Conservation (phyloP, 2,113 vertebrate species). For the Eonycteris spelaea region DNA sequence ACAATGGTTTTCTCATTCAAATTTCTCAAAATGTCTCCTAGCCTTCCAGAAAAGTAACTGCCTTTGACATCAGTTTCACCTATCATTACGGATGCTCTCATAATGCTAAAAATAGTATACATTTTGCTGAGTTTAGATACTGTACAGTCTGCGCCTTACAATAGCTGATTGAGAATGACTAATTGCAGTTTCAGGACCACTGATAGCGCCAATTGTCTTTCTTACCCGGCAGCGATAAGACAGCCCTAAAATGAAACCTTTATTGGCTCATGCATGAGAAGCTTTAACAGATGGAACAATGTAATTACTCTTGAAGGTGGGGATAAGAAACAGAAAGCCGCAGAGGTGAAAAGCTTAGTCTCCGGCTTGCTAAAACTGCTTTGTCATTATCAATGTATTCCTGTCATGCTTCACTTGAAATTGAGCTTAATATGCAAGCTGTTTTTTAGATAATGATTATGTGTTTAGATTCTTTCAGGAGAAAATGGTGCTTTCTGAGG, state of each 20-base stretch:
- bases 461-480: not conserved
- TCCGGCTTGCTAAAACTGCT: constrained; percentile 58
- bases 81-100: not conserved
- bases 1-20: constrained; percentile 6
- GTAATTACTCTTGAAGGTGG: not conserved
- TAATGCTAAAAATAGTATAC: not conserved
- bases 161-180: constrained; percentile 26
- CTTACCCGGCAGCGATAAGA: not conserved
- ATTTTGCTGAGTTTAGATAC: not conserved
- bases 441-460: constrained; percentile 5
- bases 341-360: not conserved
- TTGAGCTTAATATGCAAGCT: not conserved
- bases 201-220: constrained; percentile 64
- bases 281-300: not conserved
- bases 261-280: not conserved
- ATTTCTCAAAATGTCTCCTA: constrained; percentile 56
- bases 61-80: not conserved
- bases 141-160: not conserved
- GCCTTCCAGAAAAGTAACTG: not conserved
- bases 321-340: constrained; percentile 18
- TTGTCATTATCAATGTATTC: constrained; percentile 55
- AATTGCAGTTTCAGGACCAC: constrained; percentile 73
- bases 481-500: not conserved
- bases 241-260: constrained; percentile 19
- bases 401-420: constrained; percentile 36